Evolutionary conservation across 2,113 vertebrate species (phyloP), one percentile per base, ranked within the genome.

Genomic region (Hyla sarda): DNA sequence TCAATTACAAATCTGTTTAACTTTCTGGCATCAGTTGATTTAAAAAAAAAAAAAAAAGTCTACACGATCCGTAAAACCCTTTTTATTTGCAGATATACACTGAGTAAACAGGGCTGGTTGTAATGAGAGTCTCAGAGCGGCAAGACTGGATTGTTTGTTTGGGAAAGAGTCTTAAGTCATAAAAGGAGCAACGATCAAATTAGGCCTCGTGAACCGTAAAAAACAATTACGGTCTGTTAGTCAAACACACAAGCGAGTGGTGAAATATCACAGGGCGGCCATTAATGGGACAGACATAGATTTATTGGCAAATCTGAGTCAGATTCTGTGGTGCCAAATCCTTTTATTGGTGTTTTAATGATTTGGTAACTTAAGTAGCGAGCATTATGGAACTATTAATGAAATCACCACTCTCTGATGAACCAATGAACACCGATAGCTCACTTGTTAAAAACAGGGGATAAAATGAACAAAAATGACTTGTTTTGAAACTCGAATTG

Each of bases 261-360:
- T 17, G 25, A 25, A 30, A 78, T 28, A 17, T 69, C 74, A 78
- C 74, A 78, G 69, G 12, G 17, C 74, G 67, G 74, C 54, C 30
- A 34, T 85, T 85, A 85, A 78, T 37, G 14, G 47, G 54, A 32
- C 37, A 78, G 45, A 67, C 37, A 25, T 13, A 85, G 77, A 85
- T 85, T 69, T 69, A 69, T 48, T 69, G 19, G 45, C 30, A 50
- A 56, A 72, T 72, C 30, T 37, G 65, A 72, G 65, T 41, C 21
- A 37, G 65, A 54, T n/a, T 71, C 72, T 82, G 37, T 54, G 81
- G 60, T 69, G 83, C 73, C 54, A 77, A 77, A 52, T 67, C 37
- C n/a, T 50, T 84, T 84, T 77, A 84, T 77, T 77, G 45, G 41
- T n/a, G 19, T 65, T 84, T 65, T 84, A 84, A 84, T 77, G 73